Base-by-base conservation (phyloP, 2,888 invertebrate genomes). In the Cremastinae sp. region DNA sequence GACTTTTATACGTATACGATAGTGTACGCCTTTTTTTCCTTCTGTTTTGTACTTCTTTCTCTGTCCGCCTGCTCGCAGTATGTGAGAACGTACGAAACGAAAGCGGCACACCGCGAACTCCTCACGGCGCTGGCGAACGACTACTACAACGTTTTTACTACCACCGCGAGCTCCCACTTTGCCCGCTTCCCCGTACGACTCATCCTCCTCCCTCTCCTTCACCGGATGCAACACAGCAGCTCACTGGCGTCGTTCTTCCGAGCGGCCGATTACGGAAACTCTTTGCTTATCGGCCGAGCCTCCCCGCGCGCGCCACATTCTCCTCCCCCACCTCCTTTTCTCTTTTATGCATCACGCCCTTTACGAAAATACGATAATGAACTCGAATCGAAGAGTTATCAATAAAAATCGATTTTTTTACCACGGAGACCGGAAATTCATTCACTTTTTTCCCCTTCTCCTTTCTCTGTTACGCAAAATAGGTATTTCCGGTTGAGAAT, bases 31-130 rank as follows among this genome's bases (percentile, higher is more conserved):
- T 49, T 49, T 49, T 49, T 62, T 62, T 49, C 36, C 10, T 28
- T 51, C 20, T 18, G 38, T 38, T 8, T n/a, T 61, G 8, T 16
- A 18, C 22, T 38, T 41, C 69, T 56, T 47, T 56, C 65, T 45
- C 58, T 45, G 49, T 64, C 70, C 22, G 47, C 43, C 51, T 8
- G 38, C 22, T 9, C 34, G 41, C 34, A 66, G 34, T 51, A 34
- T 56, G 61, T 51, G 41, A 51, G 56, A 62, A 72, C 54, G 75
- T 38, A 78, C 75, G 62, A 73, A 41, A 51, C 76, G 75, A 78
- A 78, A 66, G 71, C 78, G 74, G 76, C 79, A 73, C 76, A 78
- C 79, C 51, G 77, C 72, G 53, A 61, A 75, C 70, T 51, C 41
- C 72, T 51, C 53, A 45, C 78, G 47, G 58, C 45, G 56, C 43